A percentile compares a stretch with the other conserved stretches of the same genome.
phyloP scores from a whole-genome alignment of 2,797 vertebrate genomes.

The Lacerta viridis region DNA sequence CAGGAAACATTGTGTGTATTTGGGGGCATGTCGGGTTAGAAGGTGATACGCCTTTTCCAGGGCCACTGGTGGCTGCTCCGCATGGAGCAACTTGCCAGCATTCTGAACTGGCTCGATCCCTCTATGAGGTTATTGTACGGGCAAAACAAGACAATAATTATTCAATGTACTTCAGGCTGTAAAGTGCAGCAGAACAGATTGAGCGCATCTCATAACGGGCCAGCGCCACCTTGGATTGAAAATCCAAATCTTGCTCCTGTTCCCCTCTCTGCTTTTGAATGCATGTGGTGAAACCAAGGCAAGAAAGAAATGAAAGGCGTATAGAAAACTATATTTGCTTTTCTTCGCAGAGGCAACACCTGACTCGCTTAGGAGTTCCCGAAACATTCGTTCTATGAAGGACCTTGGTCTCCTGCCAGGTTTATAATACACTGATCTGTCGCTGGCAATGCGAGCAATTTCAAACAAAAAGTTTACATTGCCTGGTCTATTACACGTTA shows the following conservation, averaged over 20 bases:
- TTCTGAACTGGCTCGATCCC: not conserved
- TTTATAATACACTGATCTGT: slow-evolving; percentile 54
- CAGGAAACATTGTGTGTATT: not conserved
- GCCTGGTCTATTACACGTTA: slow-evolving; percentile 43
- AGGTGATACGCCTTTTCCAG: not conserved
- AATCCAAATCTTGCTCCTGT: slow-evolving; percentile 10
- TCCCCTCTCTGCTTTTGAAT: not conserved
- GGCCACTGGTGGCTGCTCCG: not conserved
- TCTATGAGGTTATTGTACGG: not conserved
- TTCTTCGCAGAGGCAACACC: slow-evolving; percentile 57
- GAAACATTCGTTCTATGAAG: slow-evolving; percentile 53
- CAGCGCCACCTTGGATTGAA: slow-evolving; percentile 3
- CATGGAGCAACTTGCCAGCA: not conserved
- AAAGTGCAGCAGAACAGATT: not conserved
- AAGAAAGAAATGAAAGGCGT: not conserved
- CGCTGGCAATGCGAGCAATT: slow-evolving; percentile 50
- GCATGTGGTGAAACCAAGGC: not conserved
- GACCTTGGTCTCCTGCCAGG: slow-evolving; percentile 55
- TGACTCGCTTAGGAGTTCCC: slow-evolving; percentile 45
- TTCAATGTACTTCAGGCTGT: not conserved
- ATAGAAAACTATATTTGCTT: slow-evolving; percentile 59
- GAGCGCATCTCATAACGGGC: not conserved
- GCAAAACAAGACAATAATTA: not conserved
- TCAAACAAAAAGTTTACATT: slow-evolving; percentile 12
- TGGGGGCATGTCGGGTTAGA: no score